Percentiles rank a stretch among this genome's conserved stretches.
Conservation (phyloP, 2,113 vertebrate genomes). For the Cepphus grylle region DNA sequence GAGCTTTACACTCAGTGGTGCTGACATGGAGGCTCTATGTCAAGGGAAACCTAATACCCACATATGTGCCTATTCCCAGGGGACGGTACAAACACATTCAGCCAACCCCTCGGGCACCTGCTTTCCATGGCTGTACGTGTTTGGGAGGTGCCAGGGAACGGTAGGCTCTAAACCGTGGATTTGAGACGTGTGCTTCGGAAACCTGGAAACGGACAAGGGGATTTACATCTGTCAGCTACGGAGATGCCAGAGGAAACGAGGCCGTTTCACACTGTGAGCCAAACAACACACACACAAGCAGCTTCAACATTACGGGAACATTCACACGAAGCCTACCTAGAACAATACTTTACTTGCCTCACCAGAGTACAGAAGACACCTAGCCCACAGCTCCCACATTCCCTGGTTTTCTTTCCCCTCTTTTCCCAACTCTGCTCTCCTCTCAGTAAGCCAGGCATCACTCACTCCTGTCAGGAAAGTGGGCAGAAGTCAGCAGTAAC, state of each 20-base stretch:
- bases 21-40: background rate
- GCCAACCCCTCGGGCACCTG: background rate
- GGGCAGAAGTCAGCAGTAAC: background rate
- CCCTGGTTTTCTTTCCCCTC: background rate
- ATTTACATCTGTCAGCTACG: background rate
- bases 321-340: background rate
- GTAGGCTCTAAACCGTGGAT: background rate
- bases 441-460: background rate
- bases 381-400: background rate
- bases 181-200: background rate
- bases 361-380: background rate
- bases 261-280: background rate
- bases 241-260: background rate
- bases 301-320: background rate
- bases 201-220: background rate
- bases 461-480: background rate
- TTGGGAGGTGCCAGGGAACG: slow-evolving; percentile 21
- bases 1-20: background rate
- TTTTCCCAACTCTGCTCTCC: background rate
- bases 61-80: background rate
- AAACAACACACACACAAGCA: background rate
- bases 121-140: background rate
- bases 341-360: background rate
- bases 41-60: background rate
- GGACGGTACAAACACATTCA: background rate